A percentile compares a stretch with the other conserved stretches of the same genome.
Evolutionary conservation across 2,888 invertebrate species (phyloP).

Genomic region (Latheticus oryzae): DNA sequence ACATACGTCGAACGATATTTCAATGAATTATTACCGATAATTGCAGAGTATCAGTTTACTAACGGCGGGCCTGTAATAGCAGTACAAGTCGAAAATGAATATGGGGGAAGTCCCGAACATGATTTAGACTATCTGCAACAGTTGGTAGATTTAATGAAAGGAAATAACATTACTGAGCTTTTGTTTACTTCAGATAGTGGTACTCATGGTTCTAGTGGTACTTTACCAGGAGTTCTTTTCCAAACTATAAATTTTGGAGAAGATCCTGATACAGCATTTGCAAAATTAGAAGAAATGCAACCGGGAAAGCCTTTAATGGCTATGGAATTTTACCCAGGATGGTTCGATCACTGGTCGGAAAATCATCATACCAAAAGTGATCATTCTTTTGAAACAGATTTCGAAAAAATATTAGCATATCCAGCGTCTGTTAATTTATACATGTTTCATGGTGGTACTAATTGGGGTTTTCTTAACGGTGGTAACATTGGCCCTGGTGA

Average conservation of each 20-base stretch:
- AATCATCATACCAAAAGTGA: conserved; percentile 49
- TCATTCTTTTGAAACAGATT: conserved; percentile 46
- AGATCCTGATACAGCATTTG: conserved; percentile 62
- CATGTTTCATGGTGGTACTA: conserved; percentile 93
- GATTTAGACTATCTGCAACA: conserved; percentile 64
- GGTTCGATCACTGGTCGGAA: conserved; percentile 71
- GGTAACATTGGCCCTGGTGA: conserved; percentile 46
- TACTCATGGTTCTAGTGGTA: conserved; percentile 46
- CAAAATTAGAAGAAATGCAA: conserved; percentile 63
- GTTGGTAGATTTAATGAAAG: conserved; percentile 60
- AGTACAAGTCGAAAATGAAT: conserved; percentile 82
- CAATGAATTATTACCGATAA: conserved; percentile 64
- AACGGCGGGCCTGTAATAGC: conserved; percentile 68
- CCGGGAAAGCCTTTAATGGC: conserved; percentile 69
- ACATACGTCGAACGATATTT: conserved; percentile 67
- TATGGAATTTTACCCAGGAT: conserved; percentile 69
- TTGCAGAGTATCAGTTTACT: conserved; percentile 68
- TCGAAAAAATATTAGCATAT: conserved; percentile 52
- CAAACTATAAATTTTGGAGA: conserved; percentile 69
- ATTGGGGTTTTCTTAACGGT: conserved; percentile 76
- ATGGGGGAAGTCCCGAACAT: conserved; percentile 74
- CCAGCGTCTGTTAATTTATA: conserved; percentile 84
- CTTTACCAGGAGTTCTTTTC: conserved; percentile 55
- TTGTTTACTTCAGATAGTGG: conserved; percentile 68
- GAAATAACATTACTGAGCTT: conserved; percentile 65